Evolutionary conservation across 2,888 invertebrate genomes (phyloP), one percentile per base, ranked within the genome.

Genomic region (Dolichopus griseipennis): DNA sequence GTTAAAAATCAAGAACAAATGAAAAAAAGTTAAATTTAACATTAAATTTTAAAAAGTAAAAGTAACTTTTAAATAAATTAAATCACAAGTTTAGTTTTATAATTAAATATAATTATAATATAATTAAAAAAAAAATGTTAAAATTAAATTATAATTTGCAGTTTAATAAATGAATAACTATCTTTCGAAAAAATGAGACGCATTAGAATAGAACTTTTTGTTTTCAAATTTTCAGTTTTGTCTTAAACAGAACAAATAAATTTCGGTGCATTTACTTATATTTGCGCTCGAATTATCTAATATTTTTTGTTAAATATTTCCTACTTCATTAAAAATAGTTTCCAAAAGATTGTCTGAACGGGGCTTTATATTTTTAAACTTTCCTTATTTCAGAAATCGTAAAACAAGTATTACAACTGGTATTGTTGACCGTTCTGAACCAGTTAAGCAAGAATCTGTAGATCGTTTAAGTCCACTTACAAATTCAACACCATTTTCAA

Each of bases 341-440:
- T 9, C 8, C 10, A 41, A 7, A 41, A 9, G 10, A n/a, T n/a
- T n/a, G n/a, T n/a, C n/a, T n/a, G n/a, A n/a, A n/a, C n/a, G n/a
- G n/a, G n/a, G n/a, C n/a, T n/a, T n/a, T n/a, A n/a, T n/a, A n/a
- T n/a, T n/a, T n/a, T n/a, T n/a, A 33, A 18, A 3, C 3, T 20
- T 10, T 18, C 8, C 61, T 66, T 62, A 34, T 67, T 64, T 4
- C 64, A 78, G 81, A 73, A 78, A 80, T 63, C 84, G 87, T 75
- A 86, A 87, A 77, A 86, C 86, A 72, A 85, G 85, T 83, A 88
- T 87, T 79, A 88, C 87, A 73, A 83, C 83, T 67, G 83, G 84
- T 68, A 81, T 85, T 68, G 86, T 86, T n/a, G 87, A 87, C 71
- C 83, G 85, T 70, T 79, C 79, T 8, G 81, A 82, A 71, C 75